Evolutionary conservation across 2,888 invertebrate species (phyloP), one percentile per base, ranked within the genome.

Genomic region (Perithous albicinctus): DNA sequence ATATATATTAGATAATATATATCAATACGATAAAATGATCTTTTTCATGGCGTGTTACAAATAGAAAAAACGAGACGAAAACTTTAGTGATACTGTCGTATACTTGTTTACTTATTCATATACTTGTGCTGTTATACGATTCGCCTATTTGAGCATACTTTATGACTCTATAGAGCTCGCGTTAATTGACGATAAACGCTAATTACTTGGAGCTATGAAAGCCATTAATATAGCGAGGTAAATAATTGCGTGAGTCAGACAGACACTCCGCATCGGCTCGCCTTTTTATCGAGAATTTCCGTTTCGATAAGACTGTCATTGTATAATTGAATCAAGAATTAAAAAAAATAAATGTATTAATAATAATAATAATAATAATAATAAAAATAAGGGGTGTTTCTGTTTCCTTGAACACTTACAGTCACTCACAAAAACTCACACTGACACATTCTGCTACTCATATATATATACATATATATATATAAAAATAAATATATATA

Each of bases 161-260:
- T 54, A 69, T 69, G 26, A 46, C 69, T 38, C 38, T n/a, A 69
- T 38, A 54, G 69, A 69, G 38, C 10, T 69, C 69, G 15, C 54
- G 69, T 69, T 69, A 69, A 69, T 69, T 54, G 38, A 69, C 41
- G 69, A 69, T 69, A 69, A 69, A 54, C 69, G 69, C 38, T 69
- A 69, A 69, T 69, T 69, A n/a, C 38, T 69, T 38, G 54, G 12
- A 38, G 69, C 54, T 38, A 38, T 69, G 35, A 69, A 54, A 38
- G 38, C 54, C 23, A 69, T 69, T 69, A 69, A 69, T 69, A n/a
- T 54, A 23, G 38, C 51, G 38, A 38, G 26, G 38, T 23, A 23
- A 38, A 69, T 26, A 69, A 54, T 69, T 38, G 54, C 69, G 69
- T 69, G 69, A 69, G 54, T 23, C 35, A 67, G 23, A 23, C 38